phyloP scores from a whole-genome alignment of 1,140 invertebrate species.

The Drosophila mauritiana region DNA sequence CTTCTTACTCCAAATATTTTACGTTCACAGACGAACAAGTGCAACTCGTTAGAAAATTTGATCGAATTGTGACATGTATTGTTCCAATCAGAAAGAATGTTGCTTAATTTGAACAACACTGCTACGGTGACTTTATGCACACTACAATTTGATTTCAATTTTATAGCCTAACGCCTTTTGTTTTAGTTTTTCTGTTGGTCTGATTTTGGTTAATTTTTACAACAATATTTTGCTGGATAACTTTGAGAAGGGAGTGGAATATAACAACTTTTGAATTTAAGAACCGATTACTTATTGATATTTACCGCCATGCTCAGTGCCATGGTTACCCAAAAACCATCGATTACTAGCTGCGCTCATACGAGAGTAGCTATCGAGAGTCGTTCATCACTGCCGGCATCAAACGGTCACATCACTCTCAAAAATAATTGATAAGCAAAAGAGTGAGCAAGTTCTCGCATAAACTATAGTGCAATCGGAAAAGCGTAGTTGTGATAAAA shows the following conservation, averaged over 20 bases:
- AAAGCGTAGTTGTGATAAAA: slow-evolving; percentile 33
- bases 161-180: no score
- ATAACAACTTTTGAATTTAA: no score
- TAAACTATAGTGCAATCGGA: slow-evolving; percentile 8
- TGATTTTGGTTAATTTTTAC: no score
- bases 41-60: not conserved
- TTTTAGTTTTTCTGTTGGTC: no score
- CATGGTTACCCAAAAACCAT: not conserved
- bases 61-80: no score
- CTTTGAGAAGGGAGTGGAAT: not conserved
- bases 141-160: no score
- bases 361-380: not conserved
- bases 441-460: slow-evolving; percentile 3
- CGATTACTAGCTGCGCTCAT: not conserved
- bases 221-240: not conserved
- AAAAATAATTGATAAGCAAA: slow-evolving; percentile 19
- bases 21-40: not conserved
- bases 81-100: no score
- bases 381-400: not conserved
- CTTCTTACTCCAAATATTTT: not conserved
- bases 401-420: slow-evolving; percentile 13
- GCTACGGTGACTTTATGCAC: no score
- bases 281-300: not conserved
- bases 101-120: no score
- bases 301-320: slow-evolving; percentile 42